Conservation (phyloP, 2,113 vertebrate species). For the Silurus asotus region DNA sequence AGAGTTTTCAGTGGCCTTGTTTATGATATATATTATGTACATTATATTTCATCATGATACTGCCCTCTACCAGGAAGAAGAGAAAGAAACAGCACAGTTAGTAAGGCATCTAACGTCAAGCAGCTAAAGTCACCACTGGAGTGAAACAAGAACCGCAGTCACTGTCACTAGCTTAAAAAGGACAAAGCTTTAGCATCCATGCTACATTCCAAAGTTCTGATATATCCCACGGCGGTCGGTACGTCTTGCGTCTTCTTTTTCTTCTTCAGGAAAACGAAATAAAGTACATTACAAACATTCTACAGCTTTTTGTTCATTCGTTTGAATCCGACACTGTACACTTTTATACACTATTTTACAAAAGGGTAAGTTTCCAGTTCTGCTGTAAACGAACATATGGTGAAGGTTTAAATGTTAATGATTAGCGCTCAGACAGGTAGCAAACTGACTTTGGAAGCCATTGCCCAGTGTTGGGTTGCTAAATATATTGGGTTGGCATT, state of each 20-base stretch:
- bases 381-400: slow-evolving; percentile 46
- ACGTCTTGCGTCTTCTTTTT: neutral
- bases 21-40: slow-evolving; percentile 72
- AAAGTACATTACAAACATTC: slow-evolving; percentile 79
- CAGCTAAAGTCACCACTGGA: slow-evolving; percentile 64
- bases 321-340: slow-evolving; percentile 75
- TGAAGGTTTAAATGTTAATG: neutral
- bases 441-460: neutral
- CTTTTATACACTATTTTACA: slow-evolving; percentile 79
- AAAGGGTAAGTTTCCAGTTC: slow-evolving; percentile 51
- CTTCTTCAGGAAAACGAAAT: slow-evolving; percentile 67
- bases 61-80: slow-evolving; percentile 53
- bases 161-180: slow-evolving; percentile 69
- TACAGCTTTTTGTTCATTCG: slow-evolving; percentile 59
- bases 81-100: slow-evolving; percentile 66
- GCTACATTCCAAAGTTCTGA: slow-evolving; percentile 75
- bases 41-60: slow-evolving; percentile 64
- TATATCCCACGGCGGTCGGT: slow-evolving; percentile 46
- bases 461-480: neutral
- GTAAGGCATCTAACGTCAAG: slow-evolving; percentile 78
- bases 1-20: slow-evolving; percentile 42
- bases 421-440: neutral
- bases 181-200: slow-evolving; percentile 65
- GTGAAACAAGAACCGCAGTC: slow-evolving; percentile 69
- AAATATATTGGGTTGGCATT: neutral